A percentile compares a stretch with the other conserved stretches of the same genome.
Evolutionary conservation across 2,797 vertebrate genomes (phyloP).

Genomic region (Erithacus rubecula): DNA sequence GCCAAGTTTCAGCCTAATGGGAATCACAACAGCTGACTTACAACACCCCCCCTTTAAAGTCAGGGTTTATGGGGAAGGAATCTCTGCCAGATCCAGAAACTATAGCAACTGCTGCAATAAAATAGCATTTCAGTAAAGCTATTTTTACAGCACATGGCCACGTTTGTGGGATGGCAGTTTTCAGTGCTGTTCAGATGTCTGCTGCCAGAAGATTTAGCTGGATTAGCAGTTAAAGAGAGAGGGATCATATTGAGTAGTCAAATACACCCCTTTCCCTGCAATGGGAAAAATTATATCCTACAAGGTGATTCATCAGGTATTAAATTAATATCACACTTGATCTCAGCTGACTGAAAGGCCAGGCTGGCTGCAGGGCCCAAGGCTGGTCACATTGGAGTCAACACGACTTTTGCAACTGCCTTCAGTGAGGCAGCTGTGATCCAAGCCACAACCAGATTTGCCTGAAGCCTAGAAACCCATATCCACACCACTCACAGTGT

Average conservation of each 20-base stretch:
- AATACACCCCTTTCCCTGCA: not conserved
- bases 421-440: not conserved
- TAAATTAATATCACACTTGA: not conserved
- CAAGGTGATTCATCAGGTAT: conserved; percentile 30
- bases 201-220: conserved; percentile 32
- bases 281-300: not conserved
- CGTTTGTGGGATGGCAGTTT: not conserved
- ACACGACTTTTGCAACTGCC: conserved; percentile 14
- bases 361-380: not conserved
- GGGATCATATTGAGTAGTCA: not conserved
- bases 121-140: conserved; percentile 35
- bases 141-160: conserved; percentile 9
- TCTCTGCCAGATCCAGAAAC: conserved; percentile 52
- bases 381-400: not conserved
- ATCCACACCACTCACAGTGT: not conserved
- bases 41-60: not conserved
- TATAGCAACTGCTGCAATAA: conserved; percentile 59
- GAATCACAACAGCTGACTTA: conserved; percentile 67
- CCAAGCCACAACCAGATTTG: not conserved
- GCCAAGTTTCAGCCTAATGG: conserved; percentile 57
- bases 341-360: not conserved
- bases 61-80: not conserved
- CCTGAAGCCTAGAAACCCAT: conserved; percentile 31
- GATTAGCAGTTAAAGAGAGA: conserved; percentile 24
- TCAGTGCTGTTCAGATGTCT: conserved; percentile 17